These are phyloP conservation scores for Baryphthengus martii DNA, from an alignment of 2,113 vertebrate species.

Conservation along the genomic window DNA sequence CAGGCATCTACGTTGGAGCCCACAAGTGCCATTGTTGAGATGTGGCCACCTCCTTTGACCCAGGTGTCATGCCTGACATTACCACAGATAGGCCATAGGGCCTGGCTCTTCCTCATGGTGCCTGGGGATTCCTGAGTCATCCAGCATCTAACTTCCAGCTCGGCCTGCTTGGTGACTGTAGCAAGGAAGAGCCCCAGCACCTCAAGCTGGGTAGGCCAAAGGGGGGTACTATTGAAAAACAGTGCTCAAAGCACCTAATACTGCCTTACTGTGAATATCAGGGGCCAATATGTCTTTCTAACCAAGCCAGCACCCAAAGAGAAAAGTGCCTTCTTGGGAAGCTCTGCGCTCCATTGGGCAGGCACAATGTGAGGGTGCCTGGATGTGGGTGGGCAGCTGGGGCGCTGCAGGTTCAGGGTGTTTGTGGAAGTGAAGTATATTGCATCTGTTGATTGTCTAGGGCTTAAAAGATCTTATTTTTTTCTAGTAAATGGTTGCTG, in stretches of 20 bases:
- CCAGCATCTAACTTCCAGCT: neutral
- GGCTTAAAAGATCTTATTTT: neutral
- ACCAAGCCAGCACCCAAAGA: rapidly evolving
- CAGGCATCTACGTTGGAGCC: neutral
- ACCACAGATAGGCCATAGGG: rapidly evolving
- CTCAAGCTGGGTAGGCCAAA: neutral
- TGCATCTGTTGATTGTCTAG: neutral
- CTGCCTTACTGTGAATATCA: neutral
- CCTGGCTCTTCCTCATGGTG: neutral
- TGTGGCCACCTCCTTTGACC: neutral
- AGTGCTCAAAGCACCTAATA: neutral
- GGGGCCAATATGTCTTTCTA: rapidly evolving
- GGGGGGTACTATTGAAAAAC: neutral
- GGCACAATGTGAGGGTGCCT: neutral
- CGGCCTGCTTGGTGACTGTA: neutral
- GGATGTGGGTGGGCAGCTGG: rapidly evolving
- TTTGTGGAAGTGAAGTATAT: neutral
- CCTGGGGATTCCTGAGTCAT: neutral
- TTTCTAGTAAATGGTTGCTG: neutral
- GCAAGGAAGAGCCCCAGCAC: neutral
- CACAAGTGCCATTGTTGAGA: rapidly evolving
- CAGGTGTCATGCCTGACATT: neutral
- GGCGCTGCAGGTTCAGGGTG: neutral
- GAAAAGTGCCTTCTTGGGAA: neutral
- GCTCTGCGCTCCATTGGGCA: rapidly evolving